Percentiles rank a stretch among this genome's conserved stretches.
Evolutionary conservation across 2,888 invertebrate genomes (phyloP).

Genomic region (Timema podura): DNA sequence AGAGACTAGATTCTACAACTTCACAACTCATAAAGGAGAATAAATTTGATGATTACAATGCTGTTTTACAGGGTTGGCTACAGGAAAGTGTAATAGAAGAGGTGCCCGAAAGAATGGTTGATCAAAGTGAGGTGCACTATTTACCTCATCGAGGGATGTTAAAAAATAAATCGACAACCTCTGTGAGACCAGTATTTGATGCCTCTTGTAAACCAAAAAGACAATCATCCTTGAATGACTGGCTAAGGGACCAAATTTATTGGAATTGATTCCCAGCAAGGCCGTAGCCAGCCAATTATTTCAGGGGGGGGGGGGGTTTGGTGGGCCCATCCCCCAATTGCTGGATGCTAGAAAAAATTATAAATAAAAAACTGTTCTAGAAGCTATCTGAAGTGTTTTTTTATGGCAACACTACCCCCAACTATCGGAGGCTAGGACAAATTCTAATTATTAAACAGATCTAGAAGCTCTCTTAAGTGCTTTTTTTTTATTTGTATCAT

Average conservation of each 20-base stretch:
- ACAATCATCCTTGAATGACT: conserved; percentile 32
- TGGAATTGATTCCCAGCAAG: conserved; percentile 15
- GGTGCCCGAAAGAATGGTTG: not conserved
- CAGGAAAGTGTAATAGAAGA: conserved; percentile 16
- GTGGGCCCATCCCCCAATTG: no score
- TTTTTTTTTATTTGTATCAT: no score
- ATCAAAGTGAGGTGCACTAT: conserved; percentile 22
- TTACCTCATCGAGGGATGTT: conserved; percentile 34
- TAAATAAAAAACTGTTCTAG: no score
- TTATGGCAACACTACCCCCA: no score
- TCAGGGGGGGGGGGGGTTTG: no score
- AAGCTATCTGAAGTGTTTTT: no score
- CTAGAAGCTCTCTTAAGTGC: no score
- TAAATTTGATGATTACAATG: not conserved
- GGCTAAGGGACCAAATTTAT: conserved; percentile 31
- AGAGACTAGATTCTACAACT: not conserved
- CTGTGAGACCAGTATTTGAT: conserved; percentile 33
- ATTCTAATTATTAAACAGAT: no score
- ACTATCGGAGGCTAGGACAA: no score
- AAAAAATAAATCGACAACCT: conserved; percentile 30
- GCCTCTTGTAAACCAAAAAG: conserved; percentile 28
- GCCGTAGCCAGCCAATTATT: no score
- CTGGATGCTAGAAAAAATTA: no score
- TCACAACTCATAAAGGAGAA: not conserved
- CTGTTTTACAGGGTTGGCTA: not conserved